A percentile compares a stretch with the other conserved stretches of the same genome.
Evolutionary conservation across 1,140 invertebrate genomes (phyloP).

Genomic region (Drosophila lini): DNA sequence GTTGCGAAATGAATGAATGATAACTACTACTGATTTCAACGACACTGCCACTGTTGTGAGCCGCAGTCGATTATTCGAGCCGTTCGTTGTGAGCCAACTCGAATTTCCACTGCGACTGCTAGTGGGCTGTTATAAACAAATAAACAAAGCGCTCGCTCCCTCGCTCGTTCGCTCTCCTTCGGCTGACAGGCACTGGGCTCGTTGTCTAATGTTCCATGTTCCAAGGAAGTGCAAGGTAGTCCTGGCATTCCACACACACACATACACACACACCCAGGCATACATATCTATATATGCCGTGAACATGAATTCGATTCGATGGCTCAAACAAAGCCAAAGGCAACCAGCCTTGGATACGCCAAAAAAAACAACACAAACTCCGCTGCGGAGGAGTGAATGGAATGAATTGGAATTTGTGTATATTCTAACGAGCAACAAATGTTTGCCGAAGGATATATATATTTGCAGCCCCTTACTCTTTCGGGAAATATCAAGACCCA

Average conservation of each 20-base stretch:
- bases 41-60: slow-evolving; percentile 19
- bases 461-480: background rate
- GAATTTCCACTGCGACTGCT: slow-evolving; percentile 54
- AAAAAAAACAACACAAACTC: slow-evolving; percentile 14
- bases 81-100: slow-evolving; percentile 48
- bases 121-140: slow-evolving; percentile 66
- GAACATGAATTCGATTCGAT: slow-evolving; percentile 61
- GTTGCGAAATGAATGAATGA: slow-evolving; percentile 27
- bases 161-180: slow-evolving; percentile 3
- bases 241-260: slow-evolving; percentile 46
- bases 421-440: slow-evolving; percentile 50
- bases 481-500: background rate
- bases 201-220: slow-evolving; percentile 53
- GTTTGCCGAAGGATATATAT: slow-evolving; percentile 23
- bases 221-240: slow-evolving; percentile 61
- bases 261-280: slow-evolving; percentile 28
- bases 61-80: slow-evolving; percentile 48
- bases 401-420: slow-evolving; percentile 14
- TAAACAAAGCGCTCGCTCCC: slow-evolving; percentile 54
- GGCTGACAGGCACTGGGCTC: background rate
- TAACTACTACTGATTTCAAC: slow-evolving; percentile 37
- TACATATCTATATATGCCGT: slow-evolving; percentile 29
- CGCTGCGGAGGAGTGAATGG: slow-evolving; percentile 2
- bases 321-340: slow-evolving; percentile 58
- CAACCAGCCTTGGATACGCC: slow-evolving; percentile 63